phyloP scores from a whole-genome alignment of 2,797 vertebrate species.

The Dendrocincla fuliginosa region DNA sequence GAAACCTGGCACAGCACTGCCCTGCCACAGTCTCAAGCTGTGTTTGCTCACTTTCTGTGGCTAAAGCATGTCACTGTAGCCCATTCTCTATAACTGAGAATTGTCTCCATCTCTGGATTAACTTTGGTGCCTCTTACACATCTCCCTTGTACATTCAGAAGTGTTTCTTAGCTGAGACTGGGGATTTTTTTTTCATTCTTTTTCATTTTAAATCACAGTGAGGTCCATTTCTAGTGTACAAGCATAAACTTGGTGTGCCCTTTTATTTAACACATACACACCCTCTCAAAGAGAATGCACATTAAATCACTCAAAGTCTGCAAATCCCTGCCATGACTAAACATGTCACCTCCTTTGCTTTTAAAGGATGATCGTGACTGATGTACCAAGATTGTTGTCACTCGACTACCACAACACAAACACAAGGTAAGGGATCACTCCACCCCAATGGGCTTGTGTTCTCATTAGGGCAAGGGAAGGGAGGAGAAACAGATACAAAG shows the following conservation, averaged over 20 bases:
- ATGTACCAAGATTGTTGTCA: neutral
- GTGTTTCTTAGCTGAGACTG: neutral
- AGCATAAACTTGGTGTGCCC: neutral
- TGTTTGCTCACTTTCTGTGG: neutral
- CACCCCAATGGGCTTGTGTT: neutral
- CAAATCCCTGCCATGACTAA: neutral
- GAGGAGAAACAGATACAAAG: conserved; percentile 54
- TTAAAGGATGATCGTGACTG: neutral
- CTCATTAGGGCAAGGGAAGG: conserved; percentile 33
- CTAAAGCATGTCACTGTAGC: neutral
- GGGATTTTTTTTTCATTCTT: rapidly evolving
- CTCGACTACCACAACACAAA: neutral
- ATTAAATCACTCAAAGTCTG: neutral
- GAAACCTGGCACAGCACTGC: neutral
- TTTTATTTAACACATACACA: neutral
- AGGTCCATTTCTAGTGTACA: neutral
- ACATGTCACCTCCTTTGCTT: neutral
- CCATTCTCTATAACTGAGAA: neutral
- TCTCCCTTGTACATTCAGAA: neutral
- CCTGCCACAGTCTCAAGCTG: neutral
- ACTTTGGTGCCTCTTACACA: neutral
- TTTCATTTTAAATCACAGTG: neutral
- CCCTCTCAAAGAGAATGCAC: neutral
- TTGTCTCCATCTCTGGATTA: neutral
- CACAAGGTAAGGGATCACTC: neutral